Base-by-base conservation (phyloP, 1,140 invertebrate genomes). In the Ephestia elutella region DNA sequence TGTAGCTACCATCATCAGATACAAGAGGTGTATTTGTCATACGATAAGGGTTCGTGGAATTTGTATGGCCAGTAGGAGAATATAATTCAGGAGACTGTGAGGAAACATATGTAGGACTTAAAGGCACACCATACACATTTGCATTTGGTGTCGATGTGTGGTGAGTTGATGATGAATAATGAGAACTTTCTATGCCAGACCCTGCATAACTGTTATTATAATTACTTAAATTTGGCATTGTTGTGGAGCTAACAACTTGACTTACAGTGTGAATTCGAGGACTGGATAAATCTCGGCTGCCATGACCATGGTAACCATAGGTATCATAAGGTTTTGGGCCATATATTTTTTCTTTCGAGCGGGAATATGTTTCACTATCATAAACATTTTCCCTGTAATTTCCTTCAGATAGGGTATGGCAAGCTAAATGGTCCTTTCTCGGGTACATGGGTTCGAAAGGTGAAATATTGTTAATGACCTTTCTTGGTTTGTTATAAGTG, bases 181-280 rank as follows among this genome's bases (percentile, higher is more conserved):
- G 79, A 68, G 79, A 81, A 61, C 65, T 66, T 56, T 81, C 78
- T 49, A 75, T 64, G 60, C 66, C 62, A 49, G 76, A 48, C 59
- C 66, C 63, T 35, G 75, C 57, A 68, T 84, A 86, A 30, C 78
- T 70, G 57, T 79, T 83, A 66, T 72, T 82, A 55, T 85, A 88
- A 63, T 78, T 80, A 65, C 78, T 84, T 66, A 88, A 78, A 71
- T 88, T 88, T 66, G 86, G 86, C 86, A 88, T 88, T 38, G 86
- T 88, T 54, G 78, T 86, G 50, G 86, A 88, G 66, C 82, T 88
- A 5, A 88, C 86, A 38, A 85, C 80, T 74, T 89, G 86, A 67
- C 82, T 89, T 51, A 86, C 82, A 49, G 84, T 85, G 58, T 80
- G 83, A 21, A 87, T 68, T 66, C 80, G 76, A 48, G 85, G 72